Percentiles rank a stretch among this genome's conserved stretches.
Conservation (phyloP, 2,113 vertebrate genomes). For the Cebus imitator region DNA sequence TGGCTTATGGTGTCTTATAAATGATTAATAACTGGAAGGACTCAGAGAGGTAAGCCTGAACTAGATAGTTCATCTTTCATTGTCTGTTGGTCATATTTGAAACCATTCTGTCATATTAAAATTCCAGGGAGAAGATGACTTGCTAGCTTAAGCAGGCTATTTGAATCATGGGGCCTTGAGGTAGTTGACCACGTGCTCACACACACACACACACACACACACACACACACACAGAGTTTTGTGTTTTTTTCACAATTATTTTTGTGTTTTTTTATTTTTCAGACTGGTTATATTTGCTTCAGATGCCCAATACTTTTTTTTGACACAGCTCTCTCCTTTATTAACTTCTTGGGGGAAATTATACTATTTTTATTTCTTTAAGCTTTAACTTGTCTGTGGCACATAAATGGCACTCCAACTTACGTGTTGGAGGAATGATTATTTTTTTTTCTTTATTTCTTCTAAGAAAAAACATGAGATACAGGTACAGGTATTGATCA, state of each 20-base stretch:
- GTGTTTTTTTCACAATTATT: background rate
- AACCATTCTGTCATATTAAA: constrained; percentile 58
- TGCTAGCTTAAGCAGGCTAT: constrained; percentile 60
- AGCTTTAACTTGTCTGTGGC: background rate
- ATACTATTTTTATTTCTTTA: constrained; percentile 5
- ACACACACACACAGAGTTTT: too few species aligned
- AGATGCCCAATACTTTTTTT: background rate
- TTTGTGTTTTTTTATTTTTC: background rate
- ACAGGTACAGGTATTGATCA: too few species aligned
- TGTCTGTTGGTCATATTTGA: constrained; percentile 51
- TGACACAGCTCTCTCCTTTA: background rate
- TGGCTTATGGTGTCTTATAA: constrained; percentile 60
- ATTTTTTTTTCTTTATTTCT: background rate
- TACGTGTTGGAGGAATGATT: background rate
- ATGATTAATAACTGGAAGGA: constrained; percentile 61
- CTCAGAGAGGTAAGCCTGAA: constrained; percentile 60
- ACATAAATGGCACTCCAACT: background rate
- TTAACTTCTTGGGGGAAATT: background rate
- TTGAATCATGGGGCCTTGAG: constrained; percentile 50
- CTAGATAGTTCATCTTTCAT: constrained; percentile 16
- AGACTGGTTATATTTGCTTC: too few species aligned
- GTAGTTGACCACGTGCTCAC: background rate
- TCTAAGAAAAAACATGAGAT: too few species aligned
- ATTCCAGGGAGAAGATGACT: constrained; percentile 51
- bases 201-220: too few species aligned